Conservation (phyloP, 2,113 vertebrate species). For the Microtus ochrogaster region DNA sequence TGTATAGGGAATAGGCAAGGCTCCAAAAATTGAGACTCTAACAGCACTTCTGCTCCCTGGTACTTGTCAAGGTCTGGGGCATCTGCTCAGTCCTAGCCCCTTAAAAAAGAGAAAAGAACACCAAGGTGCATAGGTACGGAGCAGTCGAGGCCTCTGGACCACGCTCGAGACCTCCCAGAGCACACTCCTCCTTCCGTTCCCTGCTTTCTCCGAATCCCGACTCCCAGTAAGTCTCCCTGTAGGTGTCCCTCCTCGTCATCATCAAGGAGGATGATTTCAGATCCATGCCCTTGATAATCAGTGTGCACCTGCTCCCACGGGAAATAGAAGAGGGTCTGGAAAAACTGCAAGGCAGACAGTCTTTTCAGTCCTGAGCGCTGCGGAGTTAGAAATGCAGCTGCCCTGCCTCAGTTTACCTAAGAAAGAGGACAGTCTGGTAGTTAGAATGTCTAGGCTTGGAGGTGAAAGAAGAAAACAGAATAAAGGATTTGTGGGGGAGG, state of each 20-base stretch:
- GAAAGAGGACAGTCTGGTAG: not conserved
- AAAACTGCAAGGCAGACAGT: not conserved
- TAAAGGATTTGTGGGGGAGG: not conserved
- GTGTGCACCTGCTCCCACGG: not conserved
- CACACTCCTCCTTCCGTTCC: not conserved
- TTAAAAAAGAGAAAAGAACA: not conserved
- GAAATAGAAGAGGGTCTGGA: not conserved
- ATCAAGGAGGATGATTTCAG: not conserved
- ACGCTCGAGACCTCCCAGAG: not conserved
- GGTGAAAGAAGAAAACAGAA: constrained; percentile 1
- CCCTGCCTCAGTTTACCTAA: not conserved
- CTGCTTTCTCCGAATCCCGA: not conserved
- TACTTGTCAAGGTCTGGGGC: not conserved
- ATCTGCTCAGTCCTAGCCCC: not conserved
- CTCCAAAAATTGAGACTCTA: constrained; percentile 2
- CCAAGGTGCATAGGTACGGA: not conserved
- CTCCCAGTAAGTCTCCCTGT: not conserved
- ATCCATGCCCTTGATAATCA: not conserved
- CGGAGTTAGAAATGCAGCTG: not conserved
- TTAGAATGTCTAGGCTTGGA: not conserved
- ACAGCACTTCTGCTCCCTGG: not conserved
- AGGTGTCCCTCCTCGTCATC: not conserved
- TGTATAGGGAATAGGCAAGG: constrained; percentile 1
- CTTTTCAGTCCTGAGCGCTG: not conserved
- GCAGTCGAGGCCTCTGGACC: not conserved